phyloP scores from a whole-genome alignment of 2,113 vertebrate genomes.

The Chloebia gouldiae region DNA sequence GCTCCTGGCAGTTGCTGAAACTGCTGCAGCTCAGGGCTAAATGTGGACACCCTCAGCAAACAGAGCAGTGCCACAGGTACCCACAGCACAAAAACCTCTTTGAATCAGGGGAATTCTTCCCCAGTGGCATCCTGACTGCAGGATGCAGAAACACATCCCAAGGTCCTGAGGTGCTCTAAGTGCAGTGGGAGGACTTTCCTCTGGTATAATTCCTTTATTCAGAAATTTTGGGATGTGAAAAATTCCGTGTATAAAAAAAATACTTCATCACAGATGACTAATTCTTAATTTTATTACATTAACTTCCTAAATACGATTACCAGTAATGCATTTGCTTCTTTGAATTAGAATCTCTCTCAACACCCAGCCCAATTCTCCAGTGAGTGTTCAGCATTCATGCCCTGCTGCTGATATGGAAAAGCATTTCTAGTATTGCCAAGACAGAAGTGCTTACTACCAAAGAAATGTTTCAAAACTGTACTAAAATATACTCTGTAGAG shows the following conservation, averaged over 20 bases:
- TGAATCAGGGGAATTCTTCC: not conserved
- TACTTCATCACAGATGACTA: not conserved
- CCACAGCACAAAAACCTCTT: not conserved
- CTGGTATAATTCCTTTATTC: not conserved
- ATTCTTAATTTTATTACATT: not conserved
- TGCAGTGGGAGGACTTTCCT: not conserved
- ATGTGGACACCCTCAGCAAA: not conserved
- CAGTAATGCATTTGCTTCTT: not conserved
- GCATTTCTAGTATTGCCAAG: not conserved
- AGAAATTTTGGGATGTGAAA: not conserved
- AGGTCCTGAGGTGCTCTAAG: not conserved
- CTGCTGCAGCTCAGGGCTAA: not conserved
- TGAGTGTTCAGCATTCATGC: slow-evolving; percentile 29
- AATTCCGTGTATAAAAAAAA: not conserved
- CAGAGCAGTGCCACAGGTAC: not conserved
- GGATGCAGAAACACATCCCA: not conserved
- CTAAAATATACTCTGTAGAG: not conserved
- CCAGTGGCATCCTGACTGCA: not conserved
- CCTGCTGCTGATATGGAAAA: slow-evolving; percentile 28
- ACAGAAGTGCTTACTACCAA: slow-evolving; percentile 23
- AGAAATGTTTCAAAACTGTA: slow-evolving; percentile 4
- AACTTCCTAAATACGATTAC: not conserved
- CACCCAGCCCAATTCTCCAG: not conserved
- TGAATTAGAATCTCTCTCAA: not conserved
- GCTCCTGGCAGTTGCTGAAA: not conserved